Percentiles rank a stretch among this genome's conserved stretches.
Evolutionary conservation across 2,888 invertebrate species (phyloP).

Genomic region (Drosophila monieri): DNA sequence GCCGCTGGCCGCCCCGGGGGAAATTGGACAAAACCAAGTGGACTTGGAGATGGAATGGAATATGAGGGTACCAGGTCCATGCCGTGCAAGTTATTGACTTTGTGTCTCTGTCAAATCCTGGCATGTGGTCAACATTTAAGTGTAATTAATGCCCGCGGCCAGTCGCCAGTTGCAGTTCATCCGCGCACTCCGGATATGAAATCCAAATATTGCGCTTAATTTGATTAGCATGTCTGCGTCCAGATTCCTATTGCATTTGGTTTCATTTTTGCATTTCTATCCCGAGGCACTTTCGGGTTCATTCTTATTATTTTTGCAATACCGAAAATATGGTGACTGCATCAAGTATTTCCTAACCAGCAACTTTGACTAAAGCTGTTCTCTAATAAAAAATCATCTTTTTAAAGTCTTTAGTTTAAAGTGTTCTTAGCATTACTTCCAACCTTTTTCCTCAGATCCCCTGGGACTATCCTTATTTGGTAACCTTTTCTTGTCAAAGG

Average conservation of each 20-base stretch:
- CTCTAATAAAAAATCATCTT: too few relatives aligned
- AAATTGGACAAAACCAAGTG: constrained; percentile 64
- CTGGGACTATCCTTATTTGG: constrained; percentile 6
- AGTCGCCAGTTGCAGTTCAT: constrained; percentile 72
- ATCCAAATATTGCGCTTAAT: constrained; percentile 76
- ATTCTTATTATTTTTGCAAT: constrained; percentile 10
- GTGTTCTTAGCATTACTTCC: too few relatives aligned
- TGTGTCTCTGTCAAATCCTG: constrained; percentile 78
- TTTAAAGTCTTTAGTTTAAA: too few relatives aligned
- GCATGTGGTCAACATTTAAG: constrained; percentile 84
- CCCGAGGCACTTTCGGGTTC: constrained; percentile 13
- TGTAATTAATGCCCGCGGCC: constrained; percentile 83
- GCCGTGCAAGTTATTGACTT: constrained; percentile 66
- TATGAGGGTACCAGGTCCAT: constrained; percentile 50
- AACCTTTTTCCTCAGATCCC: constrained; percentile 18
- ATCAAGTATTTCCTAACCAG: background rate
- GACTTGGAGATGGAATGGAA: constrained; percentile 28
- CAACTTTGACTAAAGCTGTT: background rate
- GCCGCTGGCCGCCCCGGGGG: constrained; percentile 61
- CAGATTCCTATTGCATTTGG: constrained; percentile 40
- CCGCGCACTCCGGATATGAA: constrained; percentile 32
- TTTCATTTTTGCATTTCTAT: constrained; percentile 36
- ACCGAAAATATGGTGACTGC: background rate
- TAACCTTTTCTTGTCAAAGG: background rate
- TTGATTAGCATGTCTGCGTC: constrained; percentile 65